Evolutionary conservation across 2,797 vertebrate genomes (phyloP), one percentile per base, ranked within the genome.

Genomic region (Kryptolebias ocellatus): DNA sequence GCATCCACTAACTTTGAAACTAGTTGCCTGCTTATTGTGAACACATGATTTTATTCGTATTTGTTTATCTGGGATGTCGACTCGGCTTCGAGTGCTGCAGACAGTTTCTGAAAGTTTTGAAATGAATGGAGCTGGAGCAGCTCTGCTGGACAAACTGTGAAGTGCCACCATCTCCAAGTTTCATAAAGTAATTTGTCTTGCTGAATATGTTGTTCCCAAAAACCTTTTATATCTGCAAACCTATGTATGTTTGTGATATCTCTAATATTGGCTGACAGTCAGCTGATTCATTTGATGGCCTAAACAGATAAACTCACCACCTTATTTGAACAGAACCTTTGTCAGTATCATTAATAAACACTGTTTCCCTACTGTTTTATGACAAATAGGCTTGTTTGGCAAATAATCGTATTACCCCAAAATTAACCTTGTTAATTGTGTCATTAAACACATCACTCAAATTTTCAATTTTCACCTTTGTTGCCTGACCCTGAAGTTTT

Each of bases 401-500:
- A 44, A 11, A 44, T 0, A 15, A 46, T 46, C 6, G 17, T 17
- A 16, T 17, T 17, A 46, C 45, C 45, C 15, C 4, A n/a, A 46
- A n/a, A 17, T 46, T 46, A 46, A 46, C 45, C 11, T 42, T 42
- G 10, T 2, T 39, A 34, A 34, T 34, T 34, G 14, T 45, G 16
- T n/a, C 17, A 46, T 5, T 17, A 50, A 50, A 20, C 2, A 4
- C 37, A 46, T 53, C 45, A 3, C 11, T 10, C 59, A 5, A 53
- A 34, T 61, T 28, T 66, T 24, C n/a, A 5, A 54, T 53, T 58
- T 53, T 86, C 17, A 84, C 69, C 86, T 74, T 11, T 39, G 3
- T 39, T 39, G 9, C 37, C 9, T 86, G 81, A 44, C 55, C 95
- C 95, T 59, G 95, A 96, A 80, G 93, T 93, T 72, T 90, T 94